Percentiles rank a stretch among this genome's conserved stretches.
Evolutionary conservation across 2,113 vertebrate genomes (phyloP).

Genomic region (Drymodes brunneopygia): DNA sequence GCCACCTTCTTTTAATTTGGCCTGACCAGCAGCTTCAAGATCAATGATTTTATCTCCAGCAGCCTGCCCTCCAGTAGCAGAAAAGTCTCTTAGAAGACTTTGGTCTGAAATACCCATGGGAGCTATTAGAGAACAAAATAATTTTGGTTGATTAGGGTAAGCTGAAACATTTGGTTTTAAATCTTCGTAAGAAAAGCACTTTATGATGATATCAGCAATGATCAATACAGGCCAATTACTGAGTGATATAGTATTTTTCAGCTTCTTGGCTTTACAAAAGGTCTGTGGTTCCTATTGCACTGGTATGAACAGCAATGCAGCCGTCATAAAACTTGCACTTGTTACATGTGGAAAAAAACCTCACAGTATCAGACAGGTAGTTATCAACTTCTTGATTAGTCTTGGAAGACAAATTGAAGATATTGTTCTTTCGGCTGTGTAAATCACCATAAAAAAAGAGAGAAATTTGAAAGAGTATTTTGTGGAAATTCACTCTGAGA

Average conservation of each 20-base stretch:
- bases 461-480: background rate
- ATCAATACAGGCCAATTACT: background rate
- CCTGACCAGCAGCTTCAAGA: conserved; percentile 23
- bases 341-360: background rate
- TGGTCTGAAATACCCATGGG: conserved; percentile 80
- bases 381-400: background rate
- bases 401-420: background rate
- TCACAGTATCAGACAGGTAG: background rate
- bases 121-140: conserved; percentile 67
- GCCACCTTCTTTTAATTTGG: conserved; percentile 47
- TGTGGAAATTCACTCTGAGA: background rate
- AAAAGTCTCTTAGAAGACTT: conserved; percentile 64
- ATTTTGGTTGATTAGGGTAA: background rate
- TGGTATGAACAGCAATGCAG: background rate
- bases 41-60: conserved; percentile 56
- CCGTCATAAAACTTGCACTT: background rate
- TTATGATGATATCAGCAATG: background rate
- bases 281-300: background rate
- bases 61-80: conserved; percentile 4
- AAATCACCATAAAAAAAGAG: background rate
- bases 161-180: background rate
- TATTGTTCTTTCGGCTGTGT: background rate
- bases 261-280: background rate
- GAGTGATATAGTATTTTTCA: background rate
- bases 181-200: background rate